These are phyloP conservation scores for Linurgus olivaceus DNA, from an alignment of 2,797 vertebrate species.

Conservation along the genomic window DNA sequence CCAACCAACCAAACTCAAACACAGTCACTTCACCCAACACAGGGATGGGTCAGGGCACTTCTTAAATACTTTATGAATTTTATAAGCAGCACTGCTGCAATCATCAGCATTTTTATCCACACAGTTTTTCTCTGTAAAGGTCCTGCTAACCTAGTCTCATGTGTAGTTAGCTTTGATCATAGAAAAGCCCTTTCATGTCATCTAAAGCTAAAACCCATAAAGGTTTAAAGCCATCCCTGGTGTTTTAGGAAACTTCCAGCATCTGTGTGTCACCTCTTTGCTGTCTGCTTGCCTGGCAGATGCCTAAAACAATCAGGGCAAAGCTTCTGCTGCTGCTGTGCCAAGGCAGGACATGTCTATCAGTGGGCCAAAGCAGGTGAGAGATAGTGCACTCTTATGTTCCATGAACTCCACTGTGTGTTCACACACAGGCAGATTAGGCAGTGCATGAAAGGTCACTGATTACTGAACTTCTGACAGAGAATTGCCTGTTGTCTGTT, in stretches of 20 bases:
- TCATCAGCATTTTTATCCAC: not conserved
- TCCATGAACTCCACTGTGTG: not conserved
- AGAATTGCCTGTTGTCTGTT: not conserved
- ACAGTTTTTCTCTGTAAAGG: not conserved
- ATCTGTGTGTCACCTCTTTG: not conserved
- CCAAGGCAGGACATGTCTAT: not conserved
- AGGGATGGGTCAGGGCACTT: not conserved
- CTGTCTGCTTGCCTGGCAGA: not conserved
- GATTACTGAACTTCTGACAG: not conserved
- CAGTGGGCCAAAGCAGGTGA: not conserved
- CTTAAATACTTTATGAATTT: not conserved
- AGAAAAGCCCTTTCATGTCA: not conserved
- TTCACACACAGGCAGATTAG: not conserved
- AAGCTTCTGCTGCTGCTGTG: not conserved
- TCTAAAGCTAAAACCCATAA: not conserved
- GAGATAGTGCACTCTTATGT: rapidly evolving
- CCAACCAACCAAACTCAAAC: not conserved
- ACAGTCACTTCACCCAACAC: not conserved
- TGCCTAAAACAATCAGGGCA: not conserved
- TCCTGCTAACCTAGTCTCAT: not conserved
- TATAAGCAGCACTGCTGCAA: not conserved
- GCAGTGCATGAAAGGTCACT: not conserved
- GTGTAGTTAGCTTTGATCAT: not conserved
- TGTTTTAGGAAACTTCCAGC: not conserved
- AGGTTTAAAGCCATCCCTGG: not conserved